Evolutionary conservation across 2,888 invertebrate species (phyloP), one percentile per base, ranked within the genome.

Genomic region (Maniola hyperantus): DNA sequence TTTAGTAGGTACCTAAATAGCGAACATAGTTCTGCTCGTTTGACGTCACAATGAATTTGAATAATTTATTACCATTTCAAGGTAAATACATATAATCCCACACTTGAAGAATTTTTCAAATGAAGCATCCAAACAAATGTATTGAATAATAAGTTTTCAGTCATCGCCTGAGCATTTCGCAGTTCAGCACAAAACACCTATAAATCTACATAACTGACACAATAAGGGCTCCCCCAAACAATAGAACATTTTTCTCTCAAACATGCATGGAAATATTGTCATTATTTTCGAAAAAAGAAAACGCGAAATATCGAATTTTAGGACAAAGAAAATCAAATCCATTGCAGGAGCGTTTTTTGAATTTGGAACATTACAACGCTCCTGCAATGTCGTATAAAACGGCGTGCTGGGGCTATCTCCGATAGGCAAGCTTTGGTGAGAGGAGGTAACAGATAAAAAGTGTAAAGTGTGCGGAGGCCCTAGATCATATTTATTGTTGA

Each of bases 71-170:
- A 13, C 18, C 15, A 18, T 13, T 39, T n/a, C 57, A 57, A 42
- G 11, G 42, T 57, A 57, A 53, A 36, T 33, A n/a, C n/a, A n/a
- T n/a, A 51, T 54, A 54, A 20, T 39, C 36, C 55, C 18, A 42
- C 57, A 42, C 57, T 39, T 42, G 6, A 39, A 11, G 42, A 42
- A 42, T 57, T 57, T 42, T 15, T 18, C 15, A 8, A 48, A 48
- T 48, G 48, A 48, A 18, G 10, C 10, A 34, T 26, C n/a, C n/a
- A 7, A 13, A 13, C 51, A 13, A 7, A n/a, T 48, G 2, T 5
- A 54, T 54, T 18, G 15, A n/a, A 18, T 55, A 57, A 57, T 57
- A 57, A 57, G 57, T 57, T 57, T 18, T 20, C 57, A 42, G 18
- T 57, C 57, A 18, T 20, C 57, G 13, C 20, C 1, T 6, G 39